Evolutionary conservation across 2,113 vertebrate species (phyloP).

Genomic region (Malurus cyaneus): DNA sequence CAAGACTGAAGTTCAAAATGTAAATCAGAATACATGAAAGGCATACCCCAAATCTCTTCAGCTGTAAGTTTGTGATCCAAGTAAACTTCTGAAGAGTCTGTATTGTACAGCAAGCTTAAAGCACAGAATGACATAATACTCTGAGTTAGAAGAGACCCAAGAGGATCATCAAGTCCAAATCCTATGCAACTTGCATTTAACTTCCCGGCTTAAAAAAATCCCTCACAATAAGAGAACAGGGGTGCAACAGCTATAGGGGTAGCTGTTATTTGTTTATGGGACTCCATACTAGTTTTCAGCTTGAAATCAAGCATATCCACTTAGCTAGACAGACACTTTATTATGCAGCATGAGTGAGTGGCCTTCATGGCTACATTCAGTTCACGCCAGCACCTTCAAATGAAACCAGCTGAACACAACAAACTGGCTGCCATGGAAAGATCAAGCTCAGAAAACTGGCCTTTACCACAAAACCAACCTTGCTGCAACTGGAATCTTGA

Average conservation of each 20-base stretch:
- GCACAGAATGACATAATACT: not conserved
- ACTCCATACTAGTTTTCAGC: not conserved
- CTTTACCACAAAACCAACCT: not conserved
- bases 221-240: not conserved
- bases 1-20: not conserved
- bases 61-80: not conserved
- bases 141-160: not conserved
- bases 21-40: not conserved
- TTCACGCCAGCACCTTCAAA: not conserved
- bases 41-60: not conserved
- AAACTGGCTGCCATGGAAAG: not conserved
- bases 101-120: not conserved
- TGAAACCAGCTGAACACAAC: not conserved
- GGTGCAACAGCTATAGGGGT: not conserved
- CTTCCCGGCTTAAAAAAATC: not conserved
- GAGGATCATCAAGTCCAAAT: not conserved
- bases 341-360: not conserved
- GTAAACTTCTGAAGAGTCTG: not conserved
- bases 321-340: not conserved
- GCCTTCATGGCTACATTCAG: not conserved
- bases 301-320: not conserved
- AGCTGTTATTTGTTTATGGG: not conserved
- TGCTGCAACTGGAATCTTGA: not conserved
- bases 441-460: not conserved
- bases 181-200: not conserved